phyloP scores from a whole-genome alignment of 2,888 invertebrate species.

The Kryphioiulus occultus region DNA sequence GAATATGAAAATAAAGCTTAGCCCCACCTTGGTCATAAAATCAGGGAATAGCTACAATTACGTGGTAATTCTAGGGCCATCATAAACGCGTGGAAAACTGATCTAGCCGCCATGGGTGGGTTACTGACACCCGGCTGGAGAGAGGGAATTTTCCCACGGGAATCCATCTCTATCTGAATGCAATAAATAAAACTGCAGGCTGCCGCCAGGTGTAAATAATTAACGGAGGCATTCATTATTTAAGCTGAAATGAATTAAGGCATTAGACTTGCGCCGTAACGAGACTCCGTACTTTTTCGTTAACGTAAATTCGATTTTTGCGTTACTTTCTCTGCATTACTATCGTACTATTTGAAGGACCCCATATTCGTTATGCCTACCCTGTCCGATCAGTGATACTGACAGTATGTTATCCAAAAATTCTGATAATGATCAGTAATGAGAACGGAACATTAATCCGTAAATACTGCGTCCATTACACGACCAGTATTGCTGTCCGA shows the following conservation, averaged over 20 bases:
- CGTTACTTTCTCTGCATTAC: background rate
- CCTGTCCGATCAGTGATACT: no score
- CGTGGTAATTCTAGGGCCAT: background rate
- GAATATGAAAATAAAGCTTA: background rate
- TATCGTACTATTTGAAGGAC: background rate
- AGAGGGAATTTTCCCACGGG: background rate
- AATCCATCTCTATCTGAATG: background rate
- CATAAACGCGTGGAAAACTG: background rate
- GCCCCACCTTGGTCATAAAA: conserved; percentile 5
- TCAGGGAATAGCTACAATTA: conserved; percentile 5
- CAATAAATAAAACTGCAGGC: background rate
- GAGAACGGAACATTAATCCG: no score
- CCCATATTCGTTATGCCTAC: background rate
- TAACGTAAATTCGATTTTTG: background rate
- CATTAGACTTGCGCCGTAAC: no score
- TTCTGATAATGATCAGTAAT: no score
- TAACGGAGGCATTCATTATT: background rate
- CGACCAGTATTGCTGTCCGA: no score
- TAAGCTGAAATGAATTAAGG: background rate
- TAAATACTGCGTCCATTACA: no score
- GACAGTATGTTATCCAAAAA: no score
- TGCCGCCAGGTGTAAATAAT: conserved; percentile 5
- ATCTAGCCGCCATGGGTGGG: background rate
- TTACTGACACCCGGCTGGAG: background rate
- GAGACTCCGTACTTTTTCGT: background rate